These are phyloP conservation scores for Noctuana brunneofusca DNA, from an alignment of 2,888 invertebrate genomes.

Conservation along the genomic window DNA sequence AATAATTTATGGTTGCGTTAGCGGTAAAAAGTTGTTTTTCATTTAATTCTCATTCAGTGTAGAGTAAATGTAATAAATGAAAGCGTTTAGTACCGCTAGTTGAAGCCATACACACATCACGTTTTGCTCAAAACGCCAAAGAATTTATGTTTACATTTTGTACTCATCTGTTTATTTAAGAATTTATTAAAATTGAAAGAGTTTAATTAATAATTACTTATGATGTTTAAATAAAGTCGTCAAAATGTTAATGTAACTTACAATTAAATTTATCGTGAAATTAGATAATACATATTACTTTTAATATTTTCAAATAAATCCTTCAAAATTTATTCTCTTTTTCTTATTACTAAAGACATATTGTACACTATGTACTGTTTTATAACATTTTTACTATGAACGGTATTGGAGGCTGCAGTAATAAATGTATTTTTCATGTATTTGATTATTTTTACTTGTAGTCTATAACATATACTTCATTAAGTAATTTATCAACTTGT, in stretches of 20 bases:
- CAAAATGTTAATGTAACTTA: not conserved
- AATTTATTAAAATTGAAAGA: slow-evolving; percentile 19
- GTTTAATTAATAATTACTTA: slow-evolving; percentile 9
- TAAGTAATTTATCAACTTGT: not conserved
- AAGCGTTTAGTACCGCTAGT: slow-evolving; percentile 70
- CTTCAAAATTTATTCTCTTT: not conserved
- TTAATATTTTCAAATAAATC: not conserved
- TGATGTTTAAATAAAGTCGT: slow-evolving; percentile 11
- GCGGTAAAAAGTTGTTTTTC: not conserved
- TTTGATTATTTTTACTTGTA: not conserved
- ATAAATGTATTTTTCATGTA: not conserved
- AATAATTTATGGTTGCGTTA: not conserved
- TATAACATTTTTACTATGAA: not conserved
- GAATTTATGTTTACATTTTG: slow-evolving; percentile 47
- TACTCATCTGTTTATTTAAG: slow-evolving; percentile 19
- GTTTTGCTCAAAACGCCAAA: slow-evolving; percentile 81
- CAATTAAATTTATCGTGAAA: not conserved
- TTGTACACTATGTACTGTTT: slow-evolving; percentile 9
- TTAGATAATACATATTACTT: not conserved
- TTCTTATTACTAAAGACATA: not conserved
- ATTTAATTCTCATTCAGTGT: slow-evolving; percentile 29
- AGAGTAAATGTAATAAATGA: slow-evolving; percentile 43
- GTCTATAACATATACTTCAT: no score
- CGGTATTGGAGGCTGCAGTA: slow-evolving; percentile 4
- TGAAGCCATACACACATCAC: slow-evolving; percentile 64